Base-by-base conservation (phyloP, 64 coral and sea anemone genomes). In the Catalaphyllia jardinei region DNA sequence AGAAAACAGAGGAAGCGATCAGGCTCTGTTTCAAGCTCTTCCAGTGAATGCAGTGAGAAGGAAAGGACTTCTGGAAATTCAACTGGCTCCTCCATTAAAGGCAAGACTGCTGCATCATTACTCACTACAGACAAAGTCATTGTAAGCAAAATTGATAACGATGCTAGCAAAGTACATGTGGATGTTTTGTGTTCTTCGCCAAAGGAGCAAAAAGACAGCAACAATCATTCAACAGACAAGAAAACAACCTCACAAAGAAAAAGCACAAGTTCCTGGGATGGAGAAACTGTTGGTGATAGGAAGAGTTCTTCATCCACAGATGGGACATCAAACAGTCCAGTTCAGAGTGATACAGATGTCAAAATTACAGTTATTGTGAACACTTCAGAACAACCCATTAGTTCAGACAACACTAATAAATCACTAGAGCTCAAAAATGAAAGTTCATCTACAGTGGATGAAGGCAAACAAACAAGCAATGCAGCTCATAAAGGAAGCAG, bases 21-120 rank as follows among this genome's bases (percentile, higher is more conserved):
- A 57, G 95, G 95, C 33, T 92, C 91, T 54, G 83, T 96, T 61
- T 91, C 95, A 30, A 89, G 95, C 71, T 96, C 95, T 16, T 93
- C 95, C 62, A 96, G 95, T 88, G 95, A 96, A 76, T 89, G 90
- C 50, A 89, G 86, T 91, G 95, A 96, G n/a, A 90, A 92, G 69
- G 83, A 91, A 35, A 93, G 78, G 30, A 7, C 24, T 71, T 38
- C 60, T 11, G 61, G 24, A 64, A 82, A 82, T 82, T 84, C 81
- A 13, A 24, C 61, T 69, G 62, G 62, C n/a, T 84, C 60, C 11
- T 0, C 25, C 27, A 9, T 22, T 28, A 84, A 84, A 71, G 25
- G 62, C 33, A 84, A 84, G 49, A 8, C 31, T 64, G 17, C 19
- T 4, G 10, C 62, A 8, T 84, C 63, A 13, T 64, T 84, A 49